Evolutionary conservation across 2,113 vertebrate species (phyloP), one percentile per base, ranked within the genome.

Genomic region (Erythrocercus mccallii): DNA sequence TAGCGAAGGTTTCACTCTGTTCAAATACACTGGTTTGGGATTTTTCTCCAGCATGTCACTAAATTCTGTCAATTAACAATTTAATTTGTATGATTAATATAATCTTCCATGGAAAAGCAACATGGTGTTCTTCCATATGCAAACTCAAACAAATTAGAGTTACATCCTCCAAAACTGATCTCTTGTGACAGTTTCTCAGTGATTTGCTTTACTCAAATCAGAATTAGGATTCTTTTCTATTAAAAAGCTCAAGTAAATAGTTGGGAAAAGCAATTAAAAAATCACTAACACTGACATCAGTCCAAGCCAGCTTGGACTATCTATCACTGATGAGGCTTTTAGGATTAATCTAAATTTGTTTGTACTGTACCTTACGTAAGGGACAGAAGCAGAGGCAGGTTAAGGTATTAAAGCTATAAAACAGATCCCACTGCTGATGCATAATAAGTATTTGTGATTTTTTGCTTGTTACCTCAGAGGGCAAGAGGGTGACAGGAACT

Each of bases 401-500:
- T 60, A 64, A 86, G 42, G n/a, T 47, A 44, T 53, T 93, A 93
- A 81, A 94, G 47, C 42, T 30, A 40, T n/a, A 86, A 87, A 84
- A 57, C n/a, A 85, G 37, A 80, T 19, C 74, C 31, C 72, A 24
- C 21, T 42, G 68, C 58, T 80, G 45, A 79, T 81, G 44, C 50
- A 78, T 6, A 42, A 78, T 35, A 76, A 94, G 57, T 72, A 92
- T 84, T 65, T 91, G 38, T 25, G 42, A 91, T 90, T 93, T 97
- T 93, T 88, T 16, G 57, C 24, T 86, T 16, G 44, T 98, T 98
- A 98, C 98, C 98, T 98, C 94, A 60, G 99, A 99, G 54, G 98
- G 98, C 74, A 99, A 95, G 48, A 99, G 98, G 70, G 98, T 99
- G 93, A 98, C 98, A 0, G 99, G 99, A 74, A 99, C 92, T 24